These are phyloP conservation scores for Cenopis cana DNA, from an alignment of 2,888 invertebrate genomes.

Conservation along the genomic window DNA sequence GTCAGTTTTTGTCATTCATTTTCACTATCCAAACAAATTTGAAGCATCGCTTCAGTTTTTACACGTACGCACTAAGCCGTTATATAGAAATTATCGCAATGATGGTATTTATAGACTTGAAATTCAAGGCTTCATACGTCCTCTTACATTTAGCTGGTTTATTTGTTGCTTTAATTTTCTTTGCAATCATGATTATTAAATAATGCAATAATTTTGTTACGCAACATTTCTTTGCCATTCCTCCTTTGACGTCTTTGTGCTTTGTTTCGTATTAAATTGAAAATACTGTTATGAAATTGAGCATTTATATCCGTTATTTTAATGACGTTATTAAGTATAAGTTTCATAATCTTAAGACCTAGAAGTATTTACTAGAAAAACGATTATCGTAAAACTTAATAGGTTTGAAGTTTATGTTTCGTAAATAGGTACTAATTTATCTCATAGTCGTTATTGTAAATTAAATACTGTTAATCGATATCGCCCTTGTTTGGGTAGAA, in stretches of 20 bases:
- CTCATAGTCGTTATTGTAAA: background rate
- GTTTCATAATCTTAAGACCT: background rate
- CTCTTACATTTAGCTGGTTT: background rate
- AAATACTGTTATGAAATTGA: background rate
- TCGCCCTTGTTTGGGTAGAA: no score
- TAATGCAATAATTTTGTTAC: background rate
- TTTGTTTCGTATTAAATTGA: background rate
- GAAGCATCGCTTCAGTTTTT: slow-evolving; percentile 55
- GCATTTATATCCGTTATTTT: background rate
- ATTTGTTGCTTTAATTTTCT: background rate
- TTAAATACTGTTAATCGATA: background rate
- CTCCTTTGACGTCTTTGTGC: no score
- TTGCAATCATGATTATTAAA: background rate
- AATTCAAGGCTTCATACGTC: background rate
- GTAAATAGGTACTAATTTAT: background rate
- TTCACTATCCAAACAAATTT: slow-evolving; percentile 73
- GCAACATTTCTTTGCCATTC: background rate
- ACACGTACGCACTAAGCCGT: slow-evolving; percentile 53
- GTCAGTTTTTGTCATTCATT: slow-evolving; percentile 69
- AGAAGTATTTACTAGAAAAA: background rate
- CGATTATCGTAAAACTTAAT: background rate
- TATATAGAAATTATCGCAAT: slow-evolving; percentile 36
- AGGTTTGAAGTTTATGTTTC: background rate
- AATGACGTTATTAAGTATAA: background rate
- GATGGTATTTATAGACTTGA: background rate